Percentiles rank a stretch among this genome's conserved stretches.
Conservation (phyloP, 2,888 invertebrate species). For the Odontothrips loti region DNA sequence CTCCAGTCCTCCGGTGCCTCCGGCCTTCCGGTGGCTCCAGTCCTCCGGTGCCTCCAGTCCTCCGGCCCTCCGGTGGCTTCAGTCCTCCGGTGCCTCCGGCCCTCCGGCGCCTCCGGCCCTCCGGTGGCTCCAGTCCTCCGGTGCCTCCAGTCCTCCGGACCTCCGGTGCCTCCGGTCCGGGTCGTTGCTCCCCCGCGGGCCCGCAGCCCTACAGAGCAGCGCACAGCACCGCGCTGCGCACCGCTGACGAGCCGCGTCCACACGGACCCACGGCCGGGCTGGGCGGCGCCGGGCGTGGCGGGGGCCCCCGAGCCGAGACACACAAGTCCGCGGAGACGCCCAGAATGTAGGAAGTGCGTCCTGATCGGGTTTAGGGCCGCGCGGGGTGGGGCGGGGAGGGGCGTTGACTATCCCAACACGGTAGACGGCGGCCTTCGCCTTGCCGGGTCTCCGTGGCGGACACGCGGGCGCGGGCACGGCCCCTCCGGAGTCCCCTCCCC, state of each 20-base stretch:
- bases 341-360: constrained; percentile 26
- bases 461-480: neutral
- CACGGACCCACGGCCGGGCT: too few species aligned
- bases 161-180: neutral
- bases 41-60: too few species aligned
- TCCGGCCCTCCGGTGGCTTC: neutral
- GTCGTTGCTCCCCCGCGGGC: neutral
- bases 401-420: constrained; percentile 20
- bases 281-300: too few species aligned
- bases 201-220: neutral
- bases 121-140: neutral
- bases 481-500: neutral
- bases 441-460: neutral
- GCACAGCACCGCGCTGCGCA: neutral
- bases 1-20: too few species aligned
- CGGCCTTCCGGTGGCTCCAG: too few species aligned
- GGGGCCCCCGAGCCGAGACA: neutral
- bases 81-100: neutral
- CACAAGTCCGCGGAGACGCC: neutral
- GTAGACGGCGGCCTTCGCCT: constrained; percentile 21
- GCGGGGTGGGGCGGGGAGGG: neutral
- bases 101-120: neutral
- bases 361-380: constrained; percentile 15
- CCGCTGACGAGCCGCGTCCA: too few species aligned
- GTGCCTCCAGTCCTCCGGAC: neutral